phyloP scores from a whole-genome alignment of 2,797 vertebrate species.

The Danio tinwini region DNA sequence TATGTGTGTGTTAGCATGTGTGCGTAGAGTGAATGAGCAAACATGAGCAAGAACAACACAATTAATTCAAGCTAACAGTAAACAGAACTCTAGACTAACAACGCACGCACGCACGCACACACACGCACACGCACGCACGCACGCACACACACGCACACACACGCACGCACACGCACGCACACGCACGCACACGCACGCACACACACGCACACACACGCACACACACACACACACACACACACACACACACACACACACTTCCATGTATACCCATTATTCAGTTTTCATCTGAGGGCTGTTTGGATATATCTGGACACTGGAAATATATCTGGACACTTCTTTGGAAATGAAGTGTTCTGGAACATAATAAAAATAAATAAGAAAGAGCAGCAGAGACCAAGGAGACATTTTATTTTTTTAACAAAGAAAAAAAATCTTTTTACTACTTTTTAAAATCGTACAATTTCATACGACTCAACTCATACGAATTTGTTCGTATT shows the following conservation, averaged over 20 bases:
- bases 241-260: constrained; percentile 16
- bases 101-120: not conserved
- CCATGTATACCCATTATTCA: constrained; percentile 27
- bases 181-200: constrained; percentile 38
- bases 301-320: constrained; percentile 27
- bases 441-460: no score
- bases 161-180: constrained; percentile 48
- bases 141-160: constrained; percentile 11
- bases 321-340: constrained; percentile 38
- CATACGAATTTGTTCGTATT: no score
- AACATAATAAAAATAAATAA: not conserved
- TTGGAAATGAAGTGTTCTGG: constrained; percentile 2
- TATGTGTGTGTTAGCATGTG: constrained; percentile 33
- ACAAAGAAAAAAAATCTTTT: no score
- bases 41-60: constrained; percentile 19
- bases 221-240: no score
- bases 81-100: constrained; percentile 44
- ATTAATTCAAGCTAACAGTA: constrained; percentile 42
- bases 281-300: constrained; percentile 16
- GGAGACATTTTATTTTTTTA: not conserved
- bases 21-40: constrained; percentile 38
- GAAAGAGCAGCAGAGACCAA: not conserved
- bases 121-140: constrained; percentile 9
- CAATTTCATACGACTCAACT: no score
- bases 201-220: constrained; percentile 5